Percentiles rank a stretch among this genome's conserved stretches.
phyloP scores from a whole-genome alignment of 2,113 vertebrate genomes.

The Eubucco bourcierii region DNA sequence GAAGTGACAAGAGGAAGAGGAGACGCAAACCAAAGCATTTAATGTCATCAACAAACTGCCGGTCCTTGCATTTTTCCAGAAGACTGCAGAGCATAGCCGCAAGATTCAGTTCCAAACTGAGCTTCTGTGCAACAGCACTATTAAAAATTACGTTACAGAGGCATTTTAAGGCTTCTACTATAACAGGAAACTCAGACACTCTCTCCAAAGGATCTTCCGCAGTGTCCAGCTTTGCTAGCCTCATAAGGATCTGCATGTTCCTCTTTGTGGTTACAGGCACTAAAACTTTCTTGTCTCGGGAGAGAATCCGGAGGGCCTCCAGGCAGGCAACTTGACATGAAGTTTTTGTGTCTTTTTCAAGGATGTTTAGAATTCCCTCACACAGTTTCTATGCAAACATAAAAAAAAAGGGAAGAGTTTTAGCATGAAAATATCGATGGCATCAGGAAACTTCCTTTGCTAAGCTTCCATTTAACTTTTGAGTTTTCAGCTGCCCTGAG shows the following conservation, averaged over 20 bases:
- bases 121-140: constrained; percentile 90
- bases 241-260: constrained; percentile 88
- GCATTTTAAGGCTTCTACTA: constrained; percentile 96
- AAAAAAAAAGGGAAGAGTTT: constrained; percentile 29
- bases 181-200: constrained; percentile 82
- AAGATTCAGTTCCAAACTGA: constrained; percentile 89
- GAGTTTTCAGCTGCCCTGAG: background rate
- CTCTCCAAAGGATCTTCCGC: constrained; percentile 76
- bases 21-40: constrained; percentile 93
- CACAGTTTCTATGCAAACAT: constrained; percentile 84
- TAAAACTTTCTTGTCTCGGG: constrained; percentile 92
- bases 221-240: constrained; percentile 81
- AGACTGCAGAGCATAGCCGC: constrained; percentile 85
- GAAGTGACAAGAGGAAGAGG: constrained; percentile 93
- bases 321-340: constrained; percentile 89
- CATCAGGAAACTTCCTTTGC: background rate
- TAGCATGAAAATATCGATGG: background rate
- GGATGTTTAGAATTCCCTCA: constrained; percentile 83
- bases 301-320: constrained; percentile 94
- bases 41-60: constrained; percentile 83
- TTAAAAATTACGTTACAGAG: constrained; percentile 97
- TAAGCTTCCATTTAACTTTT: background rate
- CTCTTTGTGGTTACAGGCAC: constrained; percentile 90
- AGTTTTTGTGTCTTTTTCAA: constrained; percentile 81
- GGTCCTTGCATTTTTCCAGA: constrained; percentile 78